Percentiles rank a stretch among this genome's conserved stretches.
Evolutionary conservation across 2,888 invertebrate genomes (phyloP).

Genomic region (Nephrotoma appendiculata): DNA sequence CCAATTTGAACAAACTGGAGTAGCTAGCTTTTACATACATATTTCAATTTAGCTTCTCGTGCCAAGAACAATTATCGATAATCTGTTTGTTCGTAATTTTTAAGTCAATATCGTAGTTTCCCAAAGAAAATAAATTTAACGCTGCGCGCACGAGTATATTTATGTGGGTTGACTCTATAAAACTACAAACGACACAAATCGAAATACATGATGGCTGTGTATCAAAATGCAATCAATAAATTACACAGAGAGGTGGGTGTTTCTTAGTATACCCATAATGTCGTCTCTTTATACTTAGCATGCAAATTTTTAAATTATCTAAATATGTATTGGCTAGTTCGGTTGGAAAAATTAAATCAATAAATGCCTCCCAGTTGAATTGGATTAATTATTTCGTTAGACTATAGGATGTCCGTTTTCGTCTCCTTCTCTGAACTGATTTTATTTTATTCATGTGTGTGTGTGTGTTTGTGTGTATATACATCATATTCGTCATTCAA

Average conservation of each 20-base stretch:
- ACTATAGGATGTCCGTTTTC: not conserved
- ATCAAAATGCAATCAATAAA: not conserved
- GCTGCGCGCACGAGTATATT: not conserved
- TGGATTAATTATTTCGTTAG: not conserved
- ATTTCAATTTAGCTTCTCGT: not conserved
- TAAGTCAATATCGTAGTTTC: not conserved
- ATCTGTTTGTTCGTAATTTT: not conserved
- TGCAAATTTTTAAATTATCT: not conserved
- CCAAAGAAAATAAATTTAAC: not conserved
- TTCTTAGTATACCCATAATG: not conserved
- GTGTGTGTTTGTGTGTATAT: not conserved
- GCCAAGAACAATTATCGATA: not conserved
- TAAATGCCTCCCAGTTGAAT: not conserved
- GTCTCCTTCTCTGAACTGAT: not conserved
- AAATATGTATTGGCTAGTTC: not conserved
- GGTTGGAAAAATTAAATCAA: not conserved
- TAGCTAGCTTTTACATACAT: no score
- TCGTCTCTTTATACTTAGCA: not conserved
- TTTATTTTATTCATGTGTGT: not conserved
- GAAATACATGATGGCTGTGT: not conserved
- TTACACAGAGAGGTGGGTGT: not conserved
- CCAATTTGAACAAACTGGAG: no score
- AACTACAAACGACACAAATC: not conserved
- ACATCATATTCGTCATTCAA: not conserved
- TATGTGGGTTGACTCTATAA: not conserved